phyloP scores from a whole-genome alignment of 2,113 vertebrate species.

The Gambusia holbrooki region DNA sequence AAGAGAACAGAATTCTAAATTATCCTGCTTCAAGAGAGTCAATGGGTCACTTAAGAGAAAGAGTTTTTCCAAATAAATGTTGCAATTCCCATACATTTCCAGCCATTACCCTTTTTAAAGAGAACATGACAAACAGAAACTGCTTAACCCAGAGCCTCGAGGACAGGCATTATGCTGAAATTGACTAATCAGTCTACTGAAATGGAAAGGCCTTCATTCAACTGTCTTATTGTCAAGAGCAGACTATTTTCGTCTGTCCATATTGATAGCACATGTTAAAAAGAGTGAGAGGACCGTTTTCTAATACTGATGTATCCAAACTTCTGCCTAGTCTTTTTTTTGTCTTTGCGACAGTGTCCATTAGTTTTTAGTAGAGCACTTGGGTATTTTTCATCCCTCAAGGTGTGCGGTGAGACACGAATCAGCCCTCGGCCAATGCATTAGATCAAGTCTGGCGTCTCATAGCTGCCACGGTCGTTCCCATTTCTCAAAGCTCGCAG shows the following conservation, averaged over 20 bases:
- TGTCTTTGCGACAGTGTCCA: slow-evolving; percentile 75
- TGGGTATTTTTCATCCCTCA: slow-evolving; percentile 80
- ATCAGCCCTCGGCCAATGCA: slow-evolving; percentile 75
- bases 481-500: slow-evolving; percentile 78
- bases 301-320: slow-evolving; percentile 55
- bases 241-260: slow-evolving; percentile 54
- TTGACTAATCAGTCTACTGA: slow-evolving; percentile 69
- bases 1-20: slow-evolving; percentile 56
- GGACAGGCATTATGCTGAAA: slow-evolving; percentile 64
- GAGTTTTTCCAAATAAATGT: slow-evolving; percentile 66
- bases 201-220: slow-evolving; percentile 70
- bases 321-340: slow-evolving; percentile 48
- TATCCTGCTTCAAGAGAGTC: slow-evolving; percentile 30
- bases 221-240: slow-evolving; percentile 58
- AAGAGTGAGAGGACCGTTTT: slow-evolving; percentile 56
- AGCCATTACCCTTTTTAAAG: slow-evolving; percentile 61
- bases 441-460: slow-evolving; percentile 79
- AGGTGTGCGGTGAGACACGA: slow-evolving; percentile 76
- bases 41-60: slow-evolving; percentile 52
- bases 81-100: slow-evolving; percentile 55
- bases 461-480: slow-evolving; percentile 74
- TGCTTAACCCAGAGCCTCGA: slow-evolving; percentile 72
- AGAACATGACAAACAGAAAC: slow-evolving; percentile 61
- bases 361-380: slow-evolving; percentile 77
- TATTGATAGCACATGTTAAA: slow-evolving; percentile 59